Evolutionary conservation across 2,888 invertebrate species (phyloP).

Genomic region (Leptopilina drosophilae): DNA sequence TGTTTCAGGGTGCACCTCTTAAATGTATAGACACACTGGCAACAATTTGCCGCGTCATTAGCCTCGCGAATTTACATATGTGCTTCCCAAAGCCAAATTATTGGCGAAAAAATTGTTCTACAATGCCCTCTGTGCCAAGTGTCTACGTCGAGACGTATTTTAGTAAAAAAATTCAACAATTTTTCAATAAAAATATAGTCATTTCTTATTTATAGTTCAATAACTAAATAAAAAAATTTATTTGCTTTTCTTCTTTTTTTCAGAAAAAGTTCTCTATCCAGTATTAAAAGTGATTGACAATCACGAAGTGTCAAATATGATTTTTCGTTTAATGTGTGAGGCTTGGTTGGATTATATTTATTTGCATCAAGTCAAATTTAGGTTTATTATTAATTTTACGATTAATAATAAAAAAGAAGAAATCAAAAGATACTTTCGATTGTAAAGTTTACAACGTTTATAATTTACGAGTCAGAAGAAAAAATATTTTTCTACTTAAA

Average conservation of each 20-base stretch:
- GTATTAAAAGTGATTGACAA: slow-evolving; percentile 88
- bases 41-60: slow-evolving; percentile 85
- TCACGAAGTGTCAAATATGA: slow-evolving; percentile 85
- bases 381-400: slow-evolving; percentile 64
- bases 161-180: slow-evolving; percentile 76
- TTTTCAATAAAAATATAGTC: too few relatives aligned
- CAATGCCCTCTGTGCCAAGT: slow-evolving; percentile 78
- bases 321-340: slow-evolving; percentile 89
- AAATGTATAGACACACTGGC: slow-evolving; percentile 86
- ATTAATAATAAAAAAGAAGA: neutral
- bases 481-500: too few relatives aligned
- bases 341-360: slow-evolving; percentile 93
- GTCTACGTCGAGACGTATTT: slow-evolving; percentile 86
- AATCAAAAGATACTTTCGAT: too few relatives aligned
- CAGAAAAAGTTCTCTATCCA: slow-evolving; percentile 87
- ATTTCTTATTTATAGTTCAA: too few relatives aligned
- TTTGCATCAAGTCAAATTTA: slow-evolving; percentile 88
- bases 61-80: slow-evolving; percentile 89
- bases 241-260: slow-evolving; percentile 61
- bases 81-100: slow-evolving; percentile 86
- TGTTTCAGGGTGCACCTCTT: slow-evolving; percentile 82
- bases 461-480: too few relatives aligned
- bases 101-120: slow-evolving; percentile 80
- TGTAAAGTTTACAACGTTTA: too few relatives aligned
- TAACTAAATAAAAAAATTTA: neutral